Evolutionary conservation across 2,888 invertebrate genomes (phyloP).

Genomic region (Epinotia brunnichana): DNA sequence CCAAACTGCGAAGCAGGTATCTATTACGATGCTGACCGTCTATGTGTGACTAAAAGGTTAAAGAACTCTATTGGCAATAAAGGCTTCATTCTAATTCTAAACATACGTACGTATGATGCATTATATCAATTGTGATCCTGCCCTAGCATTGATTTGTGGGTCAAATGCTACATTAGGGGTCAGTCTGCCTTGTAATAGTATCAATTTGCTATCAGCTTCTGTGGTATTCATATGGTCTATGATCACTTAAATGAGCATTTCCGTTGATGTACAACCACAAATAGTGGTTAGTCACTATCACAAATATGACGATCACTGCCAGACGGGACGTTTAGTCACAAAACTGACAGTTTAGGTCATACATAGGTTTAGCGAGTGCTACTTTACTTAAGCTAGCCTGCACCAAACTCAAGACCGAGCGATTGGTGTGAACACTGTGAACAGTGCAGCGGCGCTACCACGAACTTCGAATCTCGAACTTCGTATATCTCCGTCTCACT

Average conservation of each 20-base stretch:
- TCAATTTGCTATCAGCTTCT: not conserved
- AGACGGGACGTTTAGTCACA: not conserved
- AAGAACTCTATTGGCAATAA: not conserved
- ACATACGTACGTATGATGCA: not conserved
- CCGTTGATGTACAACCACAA: not conserved
- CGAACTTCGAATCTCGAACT: too few relatives aligned
- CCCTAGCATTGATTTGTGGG: constrained; percentile 28
- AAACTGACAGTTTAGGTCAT: not conserved
- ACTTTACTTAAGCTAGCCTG: too few relatives aligned
- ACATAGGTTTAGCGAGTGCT: not conserved
- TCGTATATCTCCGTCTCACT: too few relatives aligned
- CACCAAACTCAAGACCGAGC: too few relatives aligned
- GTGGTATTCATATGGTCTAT: not conserved
- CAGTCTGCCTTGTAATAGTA: constrained; percentile 1
- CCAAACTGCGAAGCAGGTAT: too few relatives aligned
- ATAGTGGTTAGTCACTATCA: too few relatives aligned
- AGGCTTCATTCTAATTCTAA: not conserved
- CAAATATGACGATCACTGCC: not conserved
- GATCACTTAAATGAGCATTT: not conserved
- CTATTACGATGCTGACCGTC: too few relatives aligned
- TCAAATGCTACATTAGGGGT: constrained; percentile 18
- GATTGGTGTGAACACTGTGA: too few relatives aligned
- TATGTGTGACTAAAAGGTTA: not conserved
- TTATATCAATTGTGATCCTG: constrained; percentile 16
- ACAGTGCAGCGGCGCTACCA: too few relatives aligned